Base-by-base conservation (phyloP, 2,888 invertebrate genomes). In the Listrodromus nycthemerus region DNA sequence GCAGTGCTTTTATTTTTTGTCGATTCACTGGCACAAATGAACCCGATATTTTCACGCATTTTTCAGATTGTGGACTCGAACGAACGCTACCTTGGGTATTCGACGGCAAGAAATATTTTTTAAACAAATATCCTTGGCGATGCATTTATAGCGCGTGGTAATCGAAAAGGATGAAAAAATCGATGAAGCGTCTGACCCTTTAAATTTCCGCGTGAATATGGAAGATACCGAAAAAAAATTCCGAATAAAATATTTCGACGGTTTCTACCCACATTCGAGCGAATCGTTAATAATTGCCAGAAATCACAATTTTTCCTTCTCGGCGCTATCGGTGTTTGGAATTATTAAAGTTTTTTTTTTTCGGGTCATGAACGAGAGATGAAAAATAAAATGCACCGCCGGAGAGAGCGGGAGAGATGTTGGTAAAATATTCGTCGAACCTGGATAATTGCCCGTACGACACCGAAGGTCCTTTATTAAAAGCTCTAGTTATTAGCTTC, bases 401-500 rank as follows among this genome's bases (percentile, higher is more conserved):
- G 63, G 37, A 37, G 37, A 21, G 61, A 75, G 52, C 50, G 4
- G 33, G 37, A 21, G 66, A 75, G 37, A 24, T 1, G 24, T 70
- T 24, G 30, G 27, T 58, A n/a, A 19, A 73, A 73, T 73, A 45
- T 67, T 65, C 7, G 69, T 65, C 69, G 33, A 78, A 30, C 41
- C 65, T 41, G 52, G 69, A 41, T 74, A 74, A 81, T 81, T 74
- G 63, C 50, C 61, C 65, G 13, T n/a, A 55, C 48, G 75, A 82
- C 78, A 63, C 70, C 33, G 55, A 70, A 30, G 30, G 48, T 65
- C 69, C 74, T 66, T 82, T 75, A 66, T 81, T 69, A 78, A 70
- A 45, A 79, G 74, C 65, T 58, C 27, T 65, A 33, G 78, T 84
- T 84, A 82, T 84, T 79, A 84, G 65, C 81, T 74, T 71, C 78